phyloP scores from a whole-genome alignment of 2,113 vertebrate genomes.

The Passer domesticus region DNA sequence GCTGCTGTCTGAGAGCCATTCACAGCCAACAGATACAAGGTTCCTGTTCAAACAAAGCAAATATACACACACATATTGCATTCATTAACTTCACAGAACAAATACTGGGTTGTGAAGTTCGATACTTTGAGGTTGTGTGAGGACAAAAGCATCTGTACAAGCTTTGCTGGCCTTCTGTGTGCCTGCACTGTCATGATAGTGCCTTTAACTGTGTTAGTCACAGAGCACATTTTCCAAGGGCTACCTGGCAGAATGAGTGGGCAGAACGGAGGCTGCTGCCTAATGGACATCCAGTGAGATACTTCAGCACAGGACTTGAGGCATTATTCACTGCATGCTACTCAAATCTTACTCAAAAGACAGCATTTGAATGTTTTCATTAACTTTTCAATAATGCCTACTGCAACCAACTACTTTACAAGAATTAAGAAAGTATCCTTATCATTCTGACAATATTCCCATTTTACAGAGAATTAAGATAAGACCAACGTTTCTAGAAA shows the following conservation, averaged over 20 bases:
- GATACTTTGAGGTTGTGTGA: not conserved
- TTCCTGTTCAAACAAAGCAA: not conserved
- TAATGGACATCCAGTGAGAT: not conserved
- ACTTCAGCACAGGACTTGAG: not conserved
- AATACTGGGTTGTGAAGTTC: not conserved
- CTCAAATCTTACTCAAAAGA: not conserved
- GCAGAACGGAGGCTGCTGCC: not conserved
- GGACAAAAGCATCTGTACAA: not conserved
- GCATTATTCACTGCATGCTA: not conserved
- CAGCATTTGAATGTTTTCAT: not conserved
- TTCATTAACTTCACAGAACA: not conserved
- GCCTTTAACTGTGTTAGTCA: not conserved
- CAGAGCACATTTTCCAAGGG: not conserved
- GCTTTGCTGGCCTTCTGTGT: not conserved
- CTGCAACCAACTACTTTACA: accelerated
- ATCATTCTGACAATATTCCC: not conserved
- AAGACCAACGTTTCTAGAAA: not conserved
- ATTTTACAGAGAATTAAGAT: not conserved
- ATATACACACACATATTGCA: not conserved
- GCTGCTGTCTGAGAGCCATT: not conserved
- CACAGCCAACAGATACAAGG: not conserved
- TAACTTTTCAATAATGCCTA: not conserved
- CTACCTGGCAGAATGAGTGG: not conserved
- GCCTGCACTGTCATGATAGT: not conserved
- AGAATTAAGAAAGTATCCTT: not conserved